A percentile compares a stretch with the other conserved stretches of the same genome.
Evolutionary conservation across 2,113 vertebrate species (phyloP).

Genomic region (Dicerorhinus sumatrensis): DNA sequence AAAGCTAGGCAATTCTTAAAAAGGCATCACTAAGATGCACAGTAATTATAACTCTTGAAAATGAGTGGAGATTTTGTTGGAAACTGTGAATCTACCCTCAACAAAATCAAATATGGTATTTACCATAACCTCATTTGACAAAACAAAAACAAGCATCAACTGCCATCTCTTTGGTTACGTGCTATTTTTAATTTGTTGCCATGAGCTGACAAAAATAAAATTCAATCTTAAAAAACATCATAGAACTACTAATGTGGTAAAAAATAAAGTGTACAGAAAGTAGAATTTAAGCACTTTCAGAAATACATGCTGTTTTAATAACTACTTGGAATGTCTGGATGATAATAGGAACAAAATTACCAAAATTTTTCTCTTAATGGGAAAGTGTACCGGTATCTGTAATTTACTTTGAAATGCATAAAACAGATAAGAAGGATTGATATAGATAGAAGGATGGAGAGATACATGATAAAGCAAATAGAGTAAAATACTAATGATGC

Average conservation of each 20-base stretch:
- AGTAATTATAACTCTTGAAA: constrained; percentile 23
- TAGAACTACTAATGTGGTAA: not conserved
- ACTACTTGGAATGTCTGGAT: not conserved
- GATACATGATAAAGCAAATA: not conserved
- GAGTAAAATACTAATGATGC: constrained; percentile 34
- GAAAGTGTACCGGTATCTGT: not conserved
- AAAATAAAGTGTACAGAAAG: constrained; percentile 39
- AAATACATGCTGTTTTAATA: not conserved
- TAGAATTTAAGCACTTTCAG: constrained; percentile 27
- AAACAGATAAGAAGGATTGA: not conserved
- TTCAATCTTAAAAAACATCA: not conserved
- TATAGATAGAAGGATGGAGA: not conserved
- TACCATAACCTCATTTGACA: not conserved
- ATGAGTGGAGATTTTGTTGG: not conserved
- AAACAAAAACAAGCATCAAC: constrained; percentile 48
- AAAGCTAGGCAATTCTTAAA: constrained; percentile 10
- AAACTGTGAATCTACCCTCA: not conserved
- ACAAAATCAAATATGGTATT: constrained; percentile 28
- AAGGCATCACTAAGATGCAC: not conserved
- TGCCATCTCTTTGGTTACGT: constrained; percentile 18
- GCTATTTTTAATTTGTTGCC: constrained; percentile 39
- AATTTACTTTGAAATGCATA: constrained; percentile 18
- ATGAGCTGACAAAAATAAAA: constrained; percentile 45
- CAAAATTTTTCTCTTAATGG: not conserved
- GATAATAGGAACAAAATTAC: not conserved